Percentiles rank a stretch among this genome's conserved stretches.
Evolutionary conservation across 2,113 vertebrate genomes (phyloP).

Genomic region (Phaetusa simplex): DNA sequence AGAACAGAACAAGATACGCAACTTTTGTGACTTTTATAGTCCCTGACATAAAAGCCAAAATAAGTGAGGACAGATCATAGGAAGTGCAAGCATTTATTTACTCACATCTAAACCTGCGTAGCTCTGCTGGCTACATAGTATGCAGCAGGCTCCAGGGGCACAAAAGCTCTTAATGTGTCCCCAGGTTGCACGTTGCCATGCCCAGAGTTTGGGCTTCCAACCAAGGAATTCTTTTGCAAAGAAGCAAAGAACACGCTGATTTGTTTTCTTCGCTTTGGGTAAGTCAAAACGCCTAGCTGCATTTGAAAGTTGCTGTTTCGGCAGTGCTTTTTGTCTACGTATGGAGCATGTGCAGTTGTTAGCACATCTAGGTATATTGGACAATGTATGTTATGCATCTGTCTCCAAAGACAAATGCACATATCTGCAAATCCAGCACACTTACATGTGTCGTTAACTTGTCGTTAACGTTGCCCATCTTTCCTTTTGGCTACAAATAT

Average conservation of each 20-base stretch:
- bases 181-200: not conserved
- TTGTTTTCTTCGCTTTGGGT: not conserved
- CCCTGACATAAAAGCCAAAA: not conserved
- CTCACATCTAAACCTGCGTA: not conserved
- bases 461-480: slow-evolving; percentile 50
- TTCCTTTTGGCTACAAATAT: slow-evolving; percentile 51
- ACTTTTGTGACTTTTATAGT: not conserved
- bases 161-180: not conserved
- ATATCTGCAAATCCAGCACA: slow-evolving; percentile 18
- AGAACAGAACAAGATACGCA: not conserved
- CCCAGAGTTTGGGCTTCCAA: not conserved
- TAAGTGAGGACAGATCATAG: not conserved
- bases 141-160: not conserved
- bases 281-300: not conserved
- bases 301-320: not conserved
- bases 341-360: not conserved
- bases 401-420: not conserved
- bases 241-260: not conserved
- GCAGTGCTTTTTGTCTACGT: not conserved
- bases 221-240: not conserved
- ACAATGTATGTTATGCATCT: not conserved
- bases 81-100: not conserved
- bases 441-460: not conserved
- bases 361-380: not conserved
- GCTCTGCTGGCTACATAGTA: not conserved